Evolutionary conservation across 53 echinoderm and acorn worm species (phyloP).

Genomic region (Antedon mediterranea): DNA sequence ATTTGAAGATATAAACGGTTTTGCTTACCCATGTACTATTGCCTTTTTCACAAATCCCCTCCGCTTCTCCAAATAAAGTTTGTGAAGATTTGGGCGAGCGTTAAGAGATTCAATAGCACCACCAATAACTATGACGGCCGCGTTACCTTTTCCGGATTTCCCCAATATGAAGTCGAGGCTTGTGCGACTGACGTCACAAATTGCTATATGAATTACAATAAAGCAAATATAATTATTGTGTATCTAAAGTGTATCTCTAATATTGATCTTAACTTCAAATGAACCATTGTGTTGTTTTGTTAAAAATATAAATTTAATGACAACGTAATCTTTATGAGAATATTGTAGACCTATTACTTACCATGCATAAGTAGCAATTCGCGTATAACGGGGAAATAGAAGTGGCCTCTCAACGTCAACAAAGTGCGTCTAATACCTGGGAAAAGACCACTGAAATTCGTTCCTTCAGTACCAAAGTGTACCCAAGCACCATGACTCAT

Average conservation of each 20-base stretch:
- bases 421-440: constrained; percentile 50
- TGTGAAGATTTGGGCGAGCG: constrained; percentile 45
- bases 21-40: constrained; percentile 52
- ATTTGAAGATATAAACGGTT: too few relatives aligned
- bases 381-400: constrained; percentile 48
- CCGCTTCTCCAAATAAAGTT: constrained; percentile 44
- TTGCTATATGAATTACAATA: constrained; percentile 20
- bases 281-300: too few relatives aligned
- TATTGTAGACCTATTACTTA: too few relatives aligned
- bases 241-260: too few relatives aligned
- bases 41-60: constrained; percentile 74
- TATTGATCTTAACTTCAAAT: too few relatives aligned
- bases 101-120: constrained; percentile 82
- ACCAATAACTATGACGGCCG: constrained; percentile 63
- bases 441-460: constrained; percentile 43
- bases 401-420: constrained; percentile 57
- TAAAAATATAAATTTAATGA: too few relatives aligned
- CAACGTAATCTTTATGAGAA: too few relatives aligned
- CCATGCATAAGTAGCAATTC: constrained; percentile 68
- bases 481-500: constrained; percentile 67
- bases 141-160: constrained; percentile 34
- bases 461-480: constrained; percentile 64
- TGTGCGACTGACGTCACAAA: constrained; percentile 51
- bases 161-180: constrained; percentile 56
- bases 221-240: too few relatives aligned